phyloP scores from a whole-genome alignment of 2,113 vertebrate genomes.

The Mastomys coucha region DNA sequence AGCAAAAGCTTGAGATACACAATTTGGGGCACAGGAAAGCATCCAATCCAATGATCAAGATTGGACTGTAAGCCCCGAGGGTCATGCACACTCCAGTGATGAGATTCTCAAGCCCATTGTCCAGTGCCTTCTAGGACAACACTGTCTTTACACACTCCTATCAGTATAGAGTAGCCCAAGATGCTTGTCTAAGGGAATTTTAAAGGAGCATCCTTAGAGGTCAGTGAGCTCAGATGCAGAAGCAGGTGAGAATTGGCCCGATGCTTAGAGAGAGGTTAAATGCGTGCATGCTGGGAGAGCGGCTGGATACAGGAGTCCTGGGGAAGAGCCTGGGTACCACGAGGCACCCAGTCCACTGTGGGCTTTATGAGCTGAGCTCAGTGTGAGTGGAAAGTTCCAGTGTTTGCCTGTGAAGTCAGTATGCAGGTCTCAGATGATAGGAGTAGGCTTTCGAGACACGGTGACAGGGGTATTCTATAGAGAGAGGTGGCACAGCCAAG shows the following conservation, averaged over 20 bases:
- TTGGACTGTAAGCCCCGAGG: background rate
- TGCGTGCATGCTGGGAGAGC: background rate
- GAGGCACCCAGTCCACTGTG: background rate
- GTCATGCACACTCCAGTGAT: background rate
- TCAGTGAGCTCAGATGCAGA: background rate
- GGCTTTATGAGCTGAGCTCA: background rate
- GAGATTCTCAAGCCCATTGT: background rate
- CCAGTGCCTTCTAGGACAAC: background rate
- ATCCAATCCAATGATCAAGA: background rate
- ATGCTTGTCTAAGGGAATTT: background rate
- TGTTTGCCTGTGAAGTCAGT: background rate
- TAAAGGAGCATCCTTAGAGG: background rate
- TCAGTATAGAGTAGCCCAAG: background rate
- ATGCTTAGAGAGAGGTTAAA: background rate
- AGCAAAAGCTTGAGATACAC: background rate
- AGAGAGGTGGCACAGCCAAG: background rate
- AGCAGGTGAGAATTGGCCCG: background rate
- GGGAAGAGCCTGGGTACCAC: background rate
- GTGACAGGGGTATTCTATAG: background rate
- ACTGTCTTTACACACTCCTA: background rate
- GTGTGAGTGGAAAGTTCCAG: background rate
- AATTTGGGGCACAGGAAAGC: too few species aligned
- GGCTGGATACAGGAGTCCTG: background rate
- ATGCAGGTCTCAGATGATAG: background rate
- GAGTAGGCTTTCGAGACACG: background rate